Evolutionary conservation across 2,888 invertebrate species (phyloP).

Genomic region (Megalurothrips usitatus): DNA sequence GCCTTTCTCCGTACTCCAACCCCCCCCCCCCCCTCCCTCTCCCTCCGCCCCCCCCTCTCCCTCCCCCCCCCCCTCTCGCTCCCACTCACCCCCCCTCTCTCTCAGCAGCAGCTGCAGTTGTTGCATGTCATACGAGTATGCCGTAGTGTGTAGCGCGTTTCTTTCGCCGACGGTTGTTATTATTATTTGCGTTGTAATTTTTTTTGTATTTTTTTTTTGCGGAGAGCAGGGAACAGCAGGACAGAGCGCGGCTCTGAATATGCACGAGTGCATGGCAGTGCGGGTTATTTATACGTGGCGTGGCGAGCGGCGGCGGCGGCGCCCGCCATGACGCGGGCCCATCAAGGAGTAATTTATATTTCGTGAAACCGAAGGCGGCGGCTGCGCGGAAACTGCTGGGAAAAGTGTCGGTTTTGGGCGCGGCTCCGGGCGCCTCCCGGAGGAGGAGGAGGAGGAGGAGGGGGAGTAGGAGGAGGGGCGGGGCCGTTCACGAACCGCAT

Average conservation of each 20-base stretch:
- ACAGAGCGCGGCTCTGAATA: background rate
- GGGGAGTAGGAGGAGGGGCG: background rate
- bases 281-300: background rate
- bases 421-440: background rate
- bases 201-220: too few relatives aligned
- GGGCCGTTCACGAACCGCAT: background rate
- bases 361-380: background rate
- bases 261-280: too few relatives aligned
- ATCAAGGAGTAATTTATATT: too few relatives aligned
- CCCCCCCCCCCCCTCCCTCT: background rate
- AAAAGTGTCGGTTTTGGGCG: background rate
- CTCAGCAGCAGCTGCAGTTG: background rate
- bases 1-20: background rate
- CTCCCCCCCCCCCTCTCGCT: background rate
- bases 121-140: background rate
- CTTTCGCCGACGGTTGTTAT: background rate
- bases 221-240: background rate
- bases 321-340: too few relatives aligned
- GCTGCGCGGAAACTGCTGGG: background rate
- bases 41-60: background rate
- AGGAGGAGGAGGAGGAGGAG: background rate
- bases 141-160: background rate
- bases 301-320: background rate
- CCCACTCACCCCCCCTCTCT: background rate
- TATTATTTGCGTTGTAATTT: background rate